Base-by-base conservation (phyloP, 1,140 invertebrate genomes). In the Augochlora pura region DNA sequence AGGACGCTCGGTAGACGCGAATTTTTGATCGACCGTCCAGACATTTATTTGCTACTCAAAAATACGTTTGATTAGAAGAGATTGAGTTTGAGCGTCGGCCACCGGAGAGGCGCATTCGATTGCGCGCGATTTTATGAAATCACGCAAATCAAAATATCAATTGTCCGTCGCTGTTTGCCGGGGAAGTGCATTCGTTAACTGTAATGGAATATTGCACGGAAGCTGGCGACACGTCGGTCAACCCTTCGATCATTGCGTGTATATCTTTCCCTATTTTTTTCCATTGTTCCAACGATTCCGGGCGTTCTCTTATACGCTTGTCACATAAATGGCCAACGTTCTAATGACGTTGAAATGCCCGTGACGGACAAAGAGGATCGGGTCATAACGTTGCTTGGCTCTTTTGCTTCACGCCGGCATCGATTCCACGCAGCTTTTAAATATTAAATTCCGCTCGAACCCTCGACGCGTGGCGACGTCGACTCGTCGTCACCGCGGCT, bases 91-190 rank as follows among this genome's bases (percentile, higher is more conserved):
- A 65, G 9, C 82, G 83, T 72, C 83, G 82, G 70, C 60, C 59
- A 39, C 4, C 8, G 70, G 67, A 60, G 62, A 12, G 12, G 8
- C 23, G 38, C 16, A 18, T 32, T 16, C 32, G 14, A n/a, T 60
- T n/a, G 10, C 32, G 16, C 32, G 16, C 67, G 12, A 38, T 32
- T 54, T 27, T 64, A 59, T 62, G 82, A 70, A 74, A 78, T 70
- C 69, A 79, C 62, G 46, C 83, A 39, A 46, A 84, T 85, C 83
- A 84, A 84, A 84, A 84, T 85, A 85, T 84, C 83, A 84, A 85
- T 85, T 85, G 77, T 59, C 72, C 59, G n/a, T 25, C 18, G 32
- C 59, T 77, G 64, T 77, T 81, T 63, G 25, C 54, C 72, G 77
- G 68, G 39, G 60, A 14, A 84, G 80, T 59, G 73, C 39, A 62